Evolutionary conservation across 2,113 vertebrate genomes (phyloP), one percentile per base, ranked within the genome.

Genomic region (Zootoca vivipara): DNA sequence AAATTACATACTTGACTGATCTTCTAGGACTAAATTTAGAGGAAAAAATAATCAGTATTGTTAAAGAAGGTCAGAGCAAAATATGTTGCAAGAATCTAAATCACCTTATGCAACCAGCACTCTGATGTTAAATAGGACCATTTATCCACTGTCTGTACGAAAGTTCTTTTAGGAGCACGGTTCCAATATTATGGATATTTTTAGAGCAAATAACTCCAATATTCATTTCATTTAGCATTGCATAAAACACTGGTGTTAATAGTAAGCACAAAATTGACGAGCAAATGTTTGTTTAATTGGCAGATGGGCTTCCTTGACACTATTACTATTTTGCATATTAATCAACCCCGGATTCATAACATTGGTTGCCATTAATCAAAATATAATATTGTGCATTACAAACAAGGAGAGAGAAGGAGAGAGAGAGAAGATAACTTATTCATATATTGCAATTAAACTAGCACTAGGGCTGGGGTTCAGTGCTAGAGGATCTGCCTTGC

Each of bases 1-100:
- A 79, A 93, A 92, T 90, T 7, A 78, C 56, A 87, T 58, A 91
- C 85, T 85, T 80, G 40, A 78, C 85, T 92, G 75, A 83, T 88
- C 56, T 89, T 46, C 52, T 24, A 93, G 75, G 82, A 77, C 42
- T 30, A n/a, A 82, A 4, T 58, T 13, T 88, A 83, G 81, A 38
- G n/a, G 15, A 80, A 18, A 73, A 35, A 88, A 84, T 2, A 16
- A 74, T 13, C 42, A 0, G 1, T 6, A 40, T 40, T 78, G 84
- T 26, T 42, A 33, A 15, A 78, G 65, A 78, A 70, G 75, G 84
- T 88, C 82, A 89, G 87, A 72, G 67, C 33, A 26, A 0, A 40
- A 79, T 78, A 85, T 0, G 77, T 58, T 58, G 28, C 81, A 88
- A 62, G 40, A 72, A 89, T 52, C 58, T 79, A 35, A 87, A 89